phyloP scores from a whole-genome alignment of 2,797 vertebrate genomes.

The Dendrocincla fuliginosa region DNA sequence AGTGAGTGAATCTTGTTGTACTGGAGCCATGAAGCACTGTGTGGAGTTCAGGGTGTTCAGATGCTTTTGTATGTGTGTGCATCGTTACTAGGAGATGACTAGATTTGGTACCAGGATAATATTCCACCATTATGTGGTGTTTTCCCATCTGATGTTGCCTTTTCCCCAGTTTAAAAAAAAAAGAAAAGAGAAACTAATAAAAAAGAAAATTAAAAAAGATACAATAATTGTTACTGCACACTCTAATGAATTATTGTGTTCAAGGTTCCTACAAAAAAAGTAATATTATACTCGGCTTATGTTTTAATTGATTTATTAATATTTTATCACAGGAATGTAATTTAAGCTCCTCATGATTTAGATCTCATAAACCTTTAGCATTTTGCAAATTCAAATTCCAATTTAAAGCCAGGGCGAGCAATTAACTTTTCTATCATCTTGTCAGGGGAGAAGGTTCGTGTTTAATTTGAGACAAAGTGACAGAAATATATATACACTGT shows the following conservation, averaged over 20 bases:
- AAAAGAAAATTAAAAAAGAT: constrained; percentile 85
- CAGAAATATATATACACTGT: constrained; percentile 87
- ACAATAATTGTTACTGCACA: constrained; percentile 86
- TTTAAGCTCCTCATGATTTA: constrained; percentile 89
- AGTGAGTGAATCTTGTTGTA: not conserved
- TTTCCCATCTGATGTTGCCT: constrained; percentile 77
- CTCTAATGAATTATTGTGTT: constrained; percentile 88
- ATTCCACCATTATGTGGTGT: constrained; percentile 69
- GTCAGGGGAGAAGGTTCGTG: constrained; percentile 87
- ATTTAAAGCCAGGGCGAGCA: constrained; percentile 88
- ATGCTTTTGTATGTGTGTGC: not conserved
- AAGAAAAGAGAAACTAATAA: constrained; percentile 75
- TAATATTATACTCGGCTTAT: constrained; percentile 89
- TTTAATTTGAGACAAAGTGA: constrained; percentile 89
- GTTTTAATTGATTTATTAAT: constrained; percentile 91
- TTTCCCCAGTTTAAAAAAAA: constrained; percentile 61
- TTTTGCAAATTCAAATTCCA: constrained; percentile 90
- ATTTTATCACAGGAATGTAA: constrained; percentile 90
- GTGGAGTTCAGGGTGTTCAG: not conserved
- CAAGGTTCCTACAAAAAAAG: constrained; percentile 83
- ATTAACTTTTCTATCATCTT: constrained; percentile 91
- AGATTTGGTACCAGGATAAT: constrained; percentile 62
- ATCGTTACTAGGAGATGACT: constrained; percentile 55
- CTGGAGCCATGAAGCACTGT: not conserved
- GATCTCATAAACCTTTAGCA: constrained; percentile 89